Evolutionary conservation across 1,140 invertebrate genomes (phyloP).

Genomic region (Drosophila mauritiana): DNA sequence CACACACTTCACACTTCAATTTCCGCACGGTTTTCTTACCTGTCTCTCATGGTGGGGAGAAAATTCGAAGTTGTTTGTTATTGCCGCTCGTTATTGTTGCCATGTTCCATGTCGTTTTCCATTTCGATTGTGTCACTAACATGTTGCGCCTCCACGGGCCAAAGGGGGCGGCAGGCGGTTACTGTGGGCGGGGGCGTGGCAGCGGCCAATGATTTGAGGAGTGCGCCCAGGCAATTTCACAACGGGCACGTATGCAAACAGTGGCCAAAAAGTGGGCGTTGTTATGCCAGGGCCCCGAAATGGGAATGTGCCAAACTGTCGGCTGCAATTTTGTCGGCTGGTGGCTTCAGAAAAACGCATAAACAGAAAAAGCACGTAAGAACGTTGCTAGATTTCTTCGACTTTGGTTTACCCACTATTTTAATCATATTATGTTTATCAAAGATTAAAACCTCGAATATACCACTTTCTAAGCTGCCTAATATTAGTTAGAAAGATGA

Average conservation of each 20-base stretch:
- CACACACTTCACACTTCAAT: conserved; percentile 76
- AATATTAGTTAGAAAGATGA: too few species aligned
- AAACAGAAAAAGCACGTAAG: conserved; percentile 19
- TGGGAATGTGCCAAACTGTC: conserved; percentile 63
- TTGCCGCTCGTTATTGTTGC: conserved; percentile 58
- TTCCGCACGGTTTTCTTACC: conserved; percentile 56
- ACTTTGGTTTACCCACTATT: neutral
- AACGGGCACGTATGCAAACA: conserved; percentile 79
- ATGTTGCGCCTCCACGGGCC: conserved; percentile 56
- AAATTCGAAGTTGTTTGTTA: conserved; percentile 66
- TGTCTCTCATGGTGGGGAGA: conserved; percentile 24
- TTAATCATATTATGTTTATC: too few species aligned
- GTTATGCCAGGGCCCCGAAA: conserved; percentile 9
- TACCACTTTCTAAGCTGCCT: too few species aligned
- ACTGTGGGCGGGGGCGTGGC: neutral
- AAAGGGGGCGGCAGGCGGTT: conserved; percentile 1
- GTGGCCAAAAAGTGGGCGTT: conserved; percentile 38
- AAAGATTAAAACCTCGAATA: too few species aligned
- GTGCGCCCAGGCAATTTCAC: conserved; percentile 76
- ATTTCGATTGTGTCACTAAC: conserved; percentile 81
- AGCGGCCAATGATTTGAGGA: conserved; percentile 70
- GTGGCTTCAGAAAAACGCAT: conserved; percentile 23
- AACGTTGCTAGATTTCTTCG: neutral
- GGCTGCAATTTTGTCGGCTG: conserved; percentile 67
- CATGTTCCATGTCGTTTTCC: conserved; percentile 76